Conservation (phyloP, 1,140 invertebrate species). For the Diorhabda sublineata region DNA sequence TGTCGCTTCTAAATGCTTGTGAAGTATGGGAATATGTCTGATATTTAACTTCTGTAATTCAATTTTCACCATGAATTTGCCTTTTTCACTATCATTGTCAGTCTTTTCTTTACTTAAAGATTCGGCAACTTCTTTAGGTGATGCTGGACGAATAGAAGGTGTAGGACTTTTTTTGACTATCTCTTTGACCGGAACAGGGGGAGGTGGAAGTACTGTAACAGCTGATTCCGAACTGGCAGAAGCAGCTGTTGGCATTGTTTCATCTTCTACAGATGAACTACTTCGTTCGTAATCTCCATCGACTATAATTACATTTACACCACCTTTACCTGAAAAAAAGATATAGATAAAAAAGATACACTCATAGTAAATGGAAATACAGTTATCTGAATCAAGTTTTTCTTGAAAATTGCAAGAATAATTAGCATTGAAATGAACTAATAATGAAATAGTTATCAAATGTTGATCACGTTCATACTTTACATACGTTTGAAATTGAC, state of each 20-base stretch:
- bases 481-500: too few species aligned
- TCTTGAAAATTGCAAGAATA: too few species aligned
- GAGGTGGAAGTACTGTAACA: constrained; percentile 28
- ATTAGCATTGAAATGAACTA: too few species aligned
- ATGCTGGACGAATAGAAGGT: constrained; percentile 10
- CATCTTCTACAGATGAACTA: constrained; percentile 44
- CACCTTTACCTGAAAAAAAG: constrained; percentile 33
- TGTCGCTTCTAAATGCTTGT: constrained; percentile 25
- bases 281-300: constrained; percentile 43
- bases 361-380: not conserved
- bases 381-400: too few species aligned
- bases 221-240: constrained; percentile 4
- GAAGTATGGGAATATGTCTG: constrained; percentile 22
- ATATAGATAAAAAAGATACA: not conserved
- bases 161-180: constrained; percentile 3
- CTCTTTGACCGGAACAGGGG: constrained; percentile 33
- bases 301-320: constrained; percentile 43
- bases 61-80: constrained; percentile 33
- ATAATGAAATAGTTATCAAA: too few species aligned
- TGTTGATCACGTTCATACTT: too few species aligned
- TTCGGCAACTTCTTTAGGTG: constrained; percentile 4
- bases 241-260: constrained; percentile 34
- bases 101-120: constrained; percentile 1
- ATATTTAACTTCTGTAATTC: constrained; percentile 36
- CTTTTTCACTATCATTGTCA: constrained; percentile 5